Conservation (phyloP, 2,888 invertebrate genomes). For the Diadromus collaris region DNA sequence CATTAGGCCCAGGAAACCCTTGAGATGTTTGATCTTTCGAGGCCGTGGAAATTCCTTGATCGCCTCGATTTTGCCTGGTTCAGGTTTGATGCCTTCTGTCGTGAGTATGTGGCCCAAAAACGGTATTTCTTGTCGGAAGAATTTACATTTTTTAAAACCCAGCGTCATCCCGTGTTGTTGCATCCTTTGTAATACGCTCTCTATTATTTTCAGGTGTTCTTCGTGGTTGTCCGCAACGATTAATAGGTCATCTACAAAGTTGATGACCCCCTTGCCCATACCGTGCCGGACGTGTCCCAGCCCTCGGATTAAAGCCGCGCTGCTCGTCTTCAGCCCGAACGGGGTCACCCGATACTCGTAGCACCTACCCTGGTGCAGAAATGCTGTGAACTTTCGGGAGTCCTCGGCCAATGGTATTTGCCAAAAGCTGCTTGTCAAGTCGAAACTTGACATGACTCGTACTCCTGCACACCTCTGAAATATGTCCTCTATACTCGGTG, state of each 20-base stretch:
- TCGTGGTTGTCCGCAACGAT: constrained; percentile 7
- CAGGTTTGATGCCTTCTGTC: too few relatives aligned
- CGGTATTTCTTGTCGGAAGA: too few relatives aligned
- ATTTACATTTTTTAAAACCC: too few relatives aligned
- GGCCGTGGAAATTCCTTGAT: too few relatives aligned
- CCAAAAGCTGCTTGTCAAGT: constrained; percentile 18
- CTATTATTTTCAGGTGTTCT: constrained; percentile 44
- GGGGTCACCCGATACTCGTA: not conserved
- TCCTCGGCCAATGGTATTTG: constrained; percentile 11
- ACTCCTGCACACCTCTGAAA: not conserved
- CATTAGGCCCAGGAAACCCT: too few relatives aligned
- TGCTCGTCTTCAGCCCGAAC: constrained; percentile 6
- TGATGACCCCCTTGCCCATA: not conserved
- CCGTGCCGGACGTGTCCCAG: constrained; percentile 16
- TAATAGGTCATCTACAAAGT: constrained; percentile 50
- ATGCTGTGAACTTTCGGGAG: constrained; percentile 10
- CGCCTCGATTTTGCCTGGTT: too few relatives aligned
- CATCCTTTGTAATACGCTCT: constrained; percentile 45
- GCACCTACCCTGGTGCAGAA: not conserved
- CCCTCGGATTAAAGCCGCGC: constrained; percentile 1
- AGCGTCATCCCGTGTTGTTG: too few relatives aligned
- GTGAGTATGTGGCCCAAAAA: too few relatives aligned
- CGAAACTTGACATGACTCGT: not conserved
- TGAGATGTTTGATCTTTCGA: too few relatives aligned
- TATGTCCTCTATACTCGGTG: not conserved